Percentiles rank a stretch among this genome's conserved stretches.
phyloP scores from a whole-genome alignment of 2,797 vertebrate species.

The Labroides dimidiatus region DNA sequence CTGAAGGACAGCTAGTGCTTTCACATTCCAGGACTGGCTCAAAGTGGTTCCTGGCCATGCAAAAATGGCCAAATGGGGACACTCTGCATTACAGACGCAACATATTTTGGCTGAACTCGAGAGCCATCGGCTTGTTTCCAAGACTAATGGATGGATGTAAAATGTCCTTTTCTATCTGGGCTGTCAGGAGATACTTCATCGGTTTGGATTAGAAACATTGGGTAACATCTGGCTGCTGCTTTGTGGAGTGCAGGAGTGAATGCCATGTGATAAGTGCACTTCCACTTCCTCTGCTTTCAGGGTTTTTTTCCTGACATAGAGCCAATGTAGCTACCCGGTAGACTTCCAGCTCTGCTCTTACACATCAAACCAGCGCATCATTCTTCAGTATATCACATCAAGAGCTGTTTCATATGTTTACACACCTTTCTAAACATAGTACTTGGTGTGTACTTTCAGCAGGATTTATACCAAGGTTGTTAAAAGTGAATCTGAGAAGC shows the following conservation, averaged over 20 bases:
- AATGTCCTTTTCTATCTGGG: conserved; percentile 58
- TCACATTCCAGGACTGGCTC: conserved; percentile 67
- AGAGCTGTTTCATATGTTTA: conserved; percentile 6
- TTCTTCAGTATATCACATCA: conserved; percentile 1
- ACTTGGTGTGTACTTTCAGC: not conserved
- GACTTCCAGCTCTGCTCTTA: conserved; percentile 19
- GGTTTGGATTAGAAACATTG: conserved; percentile 56
- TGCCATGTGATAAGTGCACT: conserved; percentile 55
- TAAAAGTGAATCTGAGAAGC: conserved; percentile 33
- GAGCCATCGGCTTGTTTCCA: conserved; percentile 57
- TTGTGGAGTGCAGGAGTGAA: conserved; percentile 51
- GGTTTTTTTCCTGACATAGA: conserved; percentile 30
- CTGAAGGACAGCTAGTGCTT: conserved; percentile 76
- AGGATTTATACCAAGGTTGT: not conserved
- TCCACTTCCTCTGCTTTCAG: conserved; percentile 40
- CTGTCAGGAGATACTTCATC: conserved; percentile 50
- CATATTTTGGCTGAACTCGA: conserved; percentile 59
- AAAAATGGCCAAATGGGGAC: conserved; percentile 62
- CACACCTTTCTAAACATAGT: not conserved
- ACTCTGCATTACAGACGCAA: conserved; percentile 45
- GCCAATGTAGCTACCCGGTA: conserved; percentile 29
- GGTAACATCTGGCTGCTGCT: conserved; percentile 62
- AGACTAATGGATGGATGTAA: conserved; percentile 68
- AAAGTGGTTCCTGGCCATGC: conserved; percentile 61
- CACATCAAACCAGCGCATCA: conserved; percentile 2